Percentiles rank a stretch among this genome's conserved stretches.
Evolutionary conservation across 2,113 vertebrate genomes (phyloP).

Genomic region (Stegastes partitus): DNA sequence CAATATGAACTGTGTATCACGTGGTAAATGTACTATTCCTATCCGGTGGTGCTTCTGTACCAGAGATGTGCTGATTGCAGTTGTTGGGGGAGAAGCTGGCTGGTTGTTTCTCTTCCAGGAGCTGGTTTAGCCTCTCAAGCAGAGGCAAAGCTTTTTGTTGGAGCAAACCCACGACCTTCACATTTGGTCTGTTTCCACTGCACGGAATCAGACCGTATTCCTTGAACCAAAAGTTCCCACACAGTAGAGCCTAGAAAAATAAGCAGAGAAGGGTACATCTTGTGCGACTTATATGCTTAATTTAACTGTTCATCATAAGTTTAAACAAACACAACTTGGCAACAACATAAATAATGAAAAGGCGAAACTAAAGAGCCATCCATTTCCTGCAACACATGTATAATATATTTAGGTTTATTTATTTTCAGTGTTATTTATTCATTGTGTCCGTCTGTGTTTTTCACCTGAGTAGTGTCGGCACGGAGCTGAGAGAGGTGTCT

Average conservation of each 20-base stretch:
- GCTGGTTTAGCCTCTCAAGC: conserved; percentile 81
- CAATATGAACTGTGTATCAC: too few species aligned
- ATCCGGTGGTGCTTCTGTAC: conserved; percentile 28
- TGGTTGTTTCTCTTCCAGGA: conserved; percentile 77
- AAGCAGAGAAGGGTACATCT: neutral
- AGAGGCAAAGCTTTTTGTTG: conserved; percentile 85
- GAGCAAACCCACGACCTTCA: conserved; percentile 46
- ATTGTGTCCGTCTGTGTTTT: neutral
- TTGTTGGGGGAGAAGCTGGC: conserved; percentile 47
- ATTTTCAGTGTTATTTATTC: neutral
- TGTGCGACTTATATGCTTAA: neutral
- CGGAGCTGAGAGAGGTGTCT: conserved; percentile 82
- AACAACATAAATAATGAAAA: neutral
- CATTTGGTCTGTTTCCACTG: conserved; percentile 33
- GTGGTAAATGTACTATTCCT: neutral
- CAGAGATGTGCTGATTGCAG: conserved; percentile 61
- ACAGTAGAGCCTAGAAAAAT: conserved; percentile 80
- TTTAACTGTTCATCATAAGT: neutral
- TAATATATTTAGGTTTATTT: conserved; percentile 1
- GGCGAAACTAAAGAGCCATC: neutral
- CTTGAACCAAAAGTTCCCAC: conserved; percentile 84
- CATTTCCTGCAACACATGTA: neutral
- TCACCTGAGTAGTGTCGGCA: conserved; percentile 87
- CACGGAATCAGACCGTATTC: conserved; percentile 81
- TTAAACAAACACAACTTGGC: conserved; percentile 4